Evolutionary conservation across 2,797 vertebrate species (phyloP), one percentile per base, ranked within the genome.

Genomic region (Linurgus olivaceus): DNA sequence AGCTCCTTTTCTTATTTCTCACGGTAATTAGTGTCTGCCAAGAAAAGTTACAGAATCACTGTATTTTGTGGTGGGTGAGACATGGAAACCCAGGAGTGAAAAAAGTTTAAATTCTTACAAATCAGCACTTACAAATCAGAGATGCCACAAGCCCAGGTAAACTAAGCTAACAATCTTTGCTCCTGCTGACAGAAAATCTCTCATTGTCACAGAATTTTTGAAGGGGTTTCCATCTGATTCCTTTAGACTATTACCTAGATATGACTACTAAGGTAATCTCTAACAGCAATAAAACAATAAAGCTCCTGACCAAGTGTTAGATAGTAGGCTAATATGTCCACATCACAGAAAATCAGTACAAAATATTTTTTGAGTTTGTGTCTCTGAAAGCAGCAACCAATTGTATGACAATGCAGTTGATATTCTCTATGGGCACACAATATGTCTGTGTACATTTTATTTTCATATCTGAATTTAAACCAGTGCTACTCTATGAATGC

Each of bases 381-480:
- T 23, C 26, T 67, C 57, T 80, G 23, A 85, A 86, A 82, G n/a
- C 11, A 85, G n/a, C 2, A 40, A 35, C 6, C 14, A 16, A 51
- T 48, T 62, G 4, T 38, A 13, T 61, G 37, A 55, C 25, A 87
- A 73, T 31, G 33, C 7, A 73, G 29, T 19, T 86, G 8, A 75
- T 85, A 73, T 80, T 74, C 26, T 81, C 17, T 50, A 11, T 50
- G 40, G n/a, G 18, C 19, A 62, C 5, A 40, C 7, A 61, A 21
- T 54, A 83, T 1, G 2, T n/a, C 83, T 68, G 14, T 0, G 1
- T 62, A 37, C 0, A 2, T 13, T 72, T 82, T 40, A 29, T 73
- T 95, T 77, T 86, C 55, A 21, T 63, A 50, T 71, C 45, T 80
- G 37, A 86, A 75, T 25, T 70, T 63, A 84, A 75, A 58, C 9